Conservation (phyloP, 2,113 vertebrate species). For the Trichechus manatus region DNA sequence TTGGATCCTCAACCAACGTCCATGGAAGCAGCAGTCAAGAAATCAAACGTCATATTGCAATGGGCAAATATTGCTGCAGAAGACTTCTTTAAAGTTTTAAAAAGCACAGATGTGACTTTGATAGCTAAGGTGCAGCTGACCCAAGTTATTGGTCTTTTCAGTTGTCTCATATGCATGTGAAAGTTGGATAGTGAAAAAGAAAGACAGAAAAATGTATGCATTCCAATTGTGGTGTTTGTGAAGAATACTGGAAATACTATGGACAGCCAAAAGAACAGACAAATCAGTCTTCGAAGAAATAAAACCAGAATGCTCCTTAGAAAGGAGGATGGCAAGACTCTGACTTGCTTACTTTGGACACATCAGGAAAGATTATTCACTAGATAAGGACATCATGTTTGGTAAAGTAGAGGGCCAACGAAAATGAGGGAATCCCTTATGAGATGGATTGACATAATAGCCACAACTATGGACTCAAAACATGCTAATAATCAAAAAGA, state of each 20-base stretch:
- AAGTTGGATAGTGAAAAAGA: background rate
- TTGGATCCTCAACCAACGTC: background rate
- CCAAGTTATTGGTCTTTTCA: background rate
- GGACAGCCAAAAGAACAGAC: background rate
- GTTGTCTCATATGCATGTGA: background rate
- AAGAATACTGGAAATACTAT: background rate
- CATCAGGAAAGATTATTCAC: background rate
- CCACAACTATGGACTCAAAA: background rate
- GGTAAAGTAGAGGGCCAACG: background rate
- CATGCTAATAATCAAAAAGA: background rate
- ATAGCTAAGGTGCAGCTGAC: background rate
- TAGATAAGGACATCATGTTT: background rate
- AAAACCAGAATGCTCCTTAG: background rate
- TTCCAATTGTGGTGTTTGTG: background rate
- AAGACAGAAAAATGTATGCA: background rate
- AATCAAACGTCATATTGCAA: background rate
- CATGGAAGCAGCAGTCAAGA: background rate
- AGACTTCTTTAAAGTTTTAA: background rate
- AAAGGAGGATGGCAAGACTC: background rate
- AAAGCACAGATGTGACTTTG: background rate
- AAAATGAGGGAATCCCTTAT: background rate
- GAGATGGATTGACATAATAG: background rate
- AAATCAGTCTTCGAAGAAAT: background rate
- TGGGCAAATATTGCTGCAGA: background rate
- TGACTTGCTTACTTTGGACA: background rate